phyloP scores from a whole-genome alignment of 1,140 invertebrate species.

The Drosophila saltans region DNA sequence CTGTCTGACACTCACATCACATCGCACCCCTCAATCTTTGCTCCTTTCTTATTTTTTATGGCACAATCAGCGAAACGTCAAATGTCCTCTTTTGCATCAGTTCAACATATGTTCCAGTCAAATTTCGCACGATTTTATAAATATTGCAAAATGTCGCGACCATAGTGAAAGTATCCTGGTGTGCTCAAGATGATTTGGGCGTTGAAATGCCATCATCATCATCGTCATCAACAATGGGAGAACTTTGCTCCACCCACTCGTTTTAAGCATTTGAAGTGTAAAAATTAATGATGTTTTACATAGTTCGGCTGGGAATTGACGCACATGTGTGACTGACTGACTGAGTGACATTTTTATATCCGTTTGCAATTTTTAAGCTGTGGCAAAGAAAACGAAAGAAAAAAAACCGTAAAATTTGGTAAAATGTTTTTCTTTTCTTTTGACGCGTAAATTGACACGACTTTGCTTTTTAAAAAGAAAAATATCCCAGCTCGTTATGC shows the following conservation, averaged over 20 bases:
- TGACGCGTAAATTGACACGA: conserved; percentile 75
- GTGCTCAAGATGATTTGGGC: conserved; percentile 66
- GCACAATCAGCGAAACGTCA: conserved; percentile 69
- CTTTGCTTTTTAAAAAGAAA: conserved; percentile 62
- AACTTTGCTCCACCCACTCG: neutral
- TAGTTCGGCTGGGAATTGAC: conserved; percentile 68
- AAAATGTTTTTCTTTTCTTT: conserved; percentile 43
- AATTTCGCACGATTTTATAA: conserved; percentile 64
- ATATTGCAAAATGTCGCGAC: conserved; percentile 65
- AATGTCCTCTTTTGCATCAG: conserved; percentile 21
- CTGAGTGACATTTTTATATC: conserved; percentile 60
- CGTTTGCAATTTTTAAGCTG: conserved; percentile 74
- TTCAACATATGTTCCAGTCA: conserved; percentile 71
- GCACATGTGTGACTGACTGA: conserved; percentile 63
- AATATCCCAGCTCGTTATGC: conserved; percentile 62
- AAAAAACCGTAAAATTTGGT: neutral
- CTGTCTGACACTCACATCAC: neutral
- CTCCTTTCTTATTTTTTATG: neutral
- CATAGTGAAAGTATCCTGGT: conserved; percentile 67
- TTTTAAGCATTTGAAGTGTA: conserved; percentile 25
- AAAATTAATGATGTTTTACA: conserved; percentile 80
- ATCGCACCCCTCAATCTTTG: neutral
- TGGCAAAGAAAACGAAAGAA: conserved; percentile 35
- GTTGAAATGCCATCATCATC: conserved; percentile 73
- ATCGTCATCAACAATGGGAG: conserved; percentile 44